Evolutionary conservation across 2,113 vertebrate species (phyloP), one percentile per base, ranked within the genome.

Genomic region (Circaetus gallicus): DNA sequence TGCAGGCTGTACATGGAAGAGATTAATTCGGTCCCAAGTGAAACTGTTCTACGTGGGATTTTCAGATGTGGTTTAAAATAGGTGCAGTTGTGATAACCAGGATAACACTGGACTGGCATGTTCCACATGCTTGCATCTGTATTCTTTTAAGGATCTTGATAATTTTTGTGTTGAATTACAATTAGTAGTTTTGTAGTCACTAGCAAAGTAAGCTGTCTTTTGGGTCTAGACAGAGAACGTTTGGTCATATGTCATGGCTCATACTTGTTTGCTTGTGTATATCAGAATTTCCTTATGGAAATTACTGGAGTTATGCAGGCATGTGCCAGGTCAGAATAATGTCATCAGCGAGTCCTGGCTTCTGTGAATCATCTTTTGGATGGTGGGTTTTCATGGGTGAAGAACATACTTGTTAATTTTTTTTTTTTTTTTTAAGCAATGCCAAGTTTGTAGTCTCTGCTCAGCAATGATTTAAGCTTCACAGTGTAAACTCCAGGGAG

Each of bases 21-120:
- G 29, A 34, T 58, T 22, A 1, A 5, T 49, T 55, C 0, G 0
- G 15, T 77, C 76, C 47, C 2, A 3, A 14, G 25, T 34, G 16
- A 36, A 59, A 34, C 28, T 38, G 6, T 25, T 52, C 43, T 52
- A 11, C 0, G 1, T 32, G 40, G 40, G 13, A 21, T 47, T 74
- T 70, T 55, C 19, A 47, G 43, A 9, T 32, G 18, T 17, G 28
- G 5, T n/a, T 85, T 65, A 26, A 58, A 65, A 31, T 28, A 59
- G 11, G 7, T 70, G 56, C 25, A 17, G 42, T 40, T 82, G 15
- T 4, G 36, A 18, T 16, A 86, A 32, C 10, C n/a, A 49, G 40
- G 24, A 6, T 66, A 89, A 66, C 11, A 6, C 47, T 28, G 22
- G 38, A 45, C 16, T 1, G 6, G 8, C 34, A 3, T 49, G 16